These are phyloP conservation scores for Neotoxoptera formosana DNA, from an alignment of 1,140 invertebrate genomes.

Conservation along the genomic window DNA sequence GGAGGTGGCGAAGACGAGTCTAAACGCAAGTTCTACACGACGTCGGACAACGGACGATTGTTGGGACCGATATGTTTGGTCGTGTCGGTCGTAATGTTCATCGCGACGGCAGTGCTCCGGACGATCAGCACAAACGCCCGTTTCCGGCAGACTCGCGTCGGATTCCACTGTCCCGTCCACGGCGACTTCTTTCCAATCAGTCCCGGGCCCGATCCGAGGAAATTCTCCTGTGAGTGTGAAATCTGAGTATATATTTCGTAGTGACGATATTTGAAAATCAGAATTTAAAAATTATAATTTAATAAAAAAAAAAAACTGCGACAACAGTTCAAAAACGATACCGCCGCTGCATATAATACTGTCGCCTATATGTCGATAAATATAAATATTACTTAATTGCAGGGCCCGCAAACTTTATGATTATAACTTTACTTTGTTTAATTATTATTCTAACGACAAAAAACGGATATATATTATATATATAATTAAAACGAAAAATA, in stretches of 20 bases:
- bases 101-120: constrained; percentile 70
- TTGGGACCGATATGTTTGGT: constrained; percentile 77
- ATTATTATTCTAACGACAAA: too few species aligned
- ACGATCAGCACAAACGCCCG: constrained; percentile 72
- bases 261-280: neutral
- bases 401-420: too few species aligned
- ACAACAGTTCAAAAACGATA: neutral
- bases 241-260: neutral
- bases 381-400: neutral
- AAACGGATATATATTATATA: too few species aligned
- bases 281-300: neutral
- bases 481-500: too few species aligned
- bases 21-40: constrained; percentile 74
- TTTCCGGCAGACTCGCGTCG: constrained; percentile 72
- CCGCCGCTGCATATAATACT: neutral
- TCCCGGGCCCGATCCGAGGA: constrained; percentile 53
- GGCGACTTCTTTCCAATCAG: constrained; percentile 75
- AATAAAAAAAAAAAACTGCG: neutral
- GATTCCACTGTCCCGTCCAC: constrained; percentile 79
- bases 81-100: constrained; percentile 74
- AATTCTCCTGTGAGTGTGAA: constrained; percentile 55
- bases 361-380: neutral
- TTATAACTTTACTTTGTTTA: too few species aligned
- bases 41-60: constrained; percentile 73
- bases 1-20: constrained; percentile 74